phyloP scores from a whole-genome alignment of 1,140 invertebrate species.

The Bilobella aurantiaca region DNA sequence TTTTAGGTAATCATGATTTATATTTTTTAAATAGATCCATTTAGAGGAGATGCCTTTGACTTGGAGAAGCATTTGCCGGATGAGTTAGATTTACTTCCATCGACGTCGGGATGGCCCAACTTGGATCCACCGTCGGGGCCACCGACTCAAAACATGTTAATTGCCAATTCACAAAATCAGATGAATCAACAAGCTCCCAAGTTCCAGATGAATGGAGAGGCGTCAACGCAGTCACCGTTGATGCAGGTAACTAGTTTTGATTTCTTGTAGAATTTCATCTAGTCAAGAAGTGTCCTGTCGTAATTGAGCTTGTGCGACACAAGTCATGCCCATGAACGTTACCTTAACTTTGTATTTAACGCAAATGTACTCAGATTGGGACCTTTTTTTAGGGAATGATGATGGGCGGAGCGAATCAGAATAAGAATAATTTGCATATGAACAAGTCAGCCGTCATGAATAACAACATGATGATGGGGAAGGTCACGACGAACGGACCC shows the following conservation, averaged over 20 bases:
- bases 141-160: conserved; percentile 53
- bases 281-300: too few species aligned
- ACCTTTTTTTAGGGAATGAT: conserved; percentile 26
- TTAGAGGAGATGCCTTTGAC: conserved; percentile 71
- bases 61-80: conserved; percentile 85
- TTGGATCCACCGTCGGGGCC: conserved; percentile 38
- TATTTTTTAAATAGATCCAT: too few species aligned
- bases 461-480: conserved; percentile 33
- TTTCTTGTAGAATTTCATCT: background rate
- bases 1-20: too few species aligned
- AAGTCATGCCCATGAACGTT: too few species aligned
- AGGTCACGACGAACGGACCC: conserved; percentile 30
- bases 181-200: conserved; percentile 37
- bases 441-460: conserved; percentile 29
- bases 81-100: conserved; percentile 63
- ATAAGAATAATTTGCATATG: conserved; percentile 17
- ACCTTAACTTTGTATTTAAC: too few species aligned
- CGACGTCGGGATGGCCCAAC: conserved; percentile 36
- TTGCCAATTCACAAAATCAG: conserved; percentile 55
- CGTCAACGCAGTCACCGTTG: conserved; percentile 12
- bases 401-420: conserved; percentile 15
- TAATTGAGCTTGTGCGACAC: too few species aligned
- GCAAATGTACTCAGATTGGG: too few species aligned
- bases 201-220: conserved; percentile 30
- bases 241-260: conserved; percentile 9